A percentile compares a stretch with the other conserved stretches of the same genome.
phyloP scores from a whole-genome alignment of 2,888 invertebrate species.

The Idaea aversata region DNA sequence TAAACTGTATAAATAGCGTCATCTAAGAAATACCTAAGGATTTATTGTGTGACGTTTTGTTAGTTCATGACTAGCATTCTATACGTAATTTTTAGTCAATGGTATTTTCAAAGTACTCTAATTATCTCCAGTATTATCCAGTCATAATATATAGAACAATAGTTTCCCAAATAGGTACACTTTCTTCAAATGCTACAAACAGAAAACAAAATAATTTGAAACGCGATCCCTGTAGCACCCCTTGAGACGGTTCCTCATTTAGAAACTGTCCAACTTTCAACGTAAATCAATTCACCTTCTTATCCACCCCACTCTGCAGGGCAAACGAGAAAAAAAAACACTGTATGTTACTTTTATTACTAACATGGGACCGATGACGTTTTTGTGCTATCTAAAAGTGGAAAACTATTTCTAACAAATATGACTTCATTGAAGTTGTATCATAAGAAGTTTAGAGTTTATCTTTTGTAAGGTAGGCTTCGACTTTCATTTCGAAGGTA shows the following conservation, averaged over 20 bases:
- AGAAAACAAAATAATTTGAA: conserved; percentile 21
- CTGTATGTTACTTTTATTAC: conserved; percentile 33
- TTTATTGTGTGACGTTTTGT: too few species aligned
- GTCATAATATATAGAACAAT: background rate
- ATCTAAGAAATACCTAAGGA: too few species aligned
- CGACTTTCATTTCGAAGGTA: background rate
- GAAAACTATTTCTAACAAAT: conserved; percentile 22
- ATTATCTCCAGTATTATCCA: too few species aligned
- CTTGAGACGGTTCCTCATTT: conserved; percentile 39
- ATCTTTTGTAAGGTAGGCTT: background rate
- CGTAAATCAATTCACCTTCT: conserved; percentile 51
- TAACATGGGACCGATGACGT: conserved; percentile 30
- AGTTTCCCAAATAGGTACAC: conserved; percentile 6
- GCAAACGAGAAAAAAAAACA: conserved; percentile 34
- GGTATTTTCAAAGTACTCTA: too few species aligned
- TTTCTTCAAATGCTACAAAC: background rate
- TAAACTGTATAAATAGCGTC: too few species aligned
- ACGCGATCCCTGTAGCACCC: conserved; percentile 25
- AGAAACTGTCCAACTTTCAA: conserved; percentile 47
- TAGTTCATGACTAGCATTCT: too few species aligned
- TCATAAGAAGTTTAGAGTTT: too few species aligned
- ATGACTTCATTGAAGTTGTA: background rate
- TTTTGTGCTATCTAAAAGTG: conserved; percentile 20
- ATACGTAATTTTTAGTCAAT: too few species aligned
- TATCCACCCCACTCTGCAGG: conserved; percentile 23